Conservation (phyloP, 2,888 invertebrate species). For the Lasioglossum figueresi region DNA sequence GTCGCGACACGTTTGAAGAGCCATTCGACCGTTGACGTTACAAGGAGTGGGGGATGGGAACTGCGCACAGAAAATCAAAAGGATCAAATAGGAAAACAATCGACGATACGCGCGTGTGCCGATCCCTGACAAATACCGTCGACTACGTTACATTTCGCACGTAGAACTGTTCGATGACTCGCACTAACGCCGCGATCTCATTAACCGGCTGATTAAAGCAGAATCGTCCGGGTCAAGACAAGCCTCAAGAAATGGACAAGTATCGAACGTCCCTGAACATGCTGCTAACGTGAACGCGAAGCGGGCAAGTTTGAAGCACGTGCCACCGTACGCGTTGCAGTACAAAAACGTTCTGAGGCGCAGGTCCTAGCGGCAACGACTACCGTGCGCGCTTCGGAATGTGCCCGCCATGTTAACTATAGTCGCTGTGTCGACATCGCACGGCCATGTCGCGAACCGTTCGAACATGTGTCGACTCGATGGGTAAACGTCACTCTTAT, state of each 20-base stretch:
- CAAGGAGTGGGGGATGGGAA: not conserved
- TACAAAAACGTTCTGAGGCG: slow-evolving; percentile 67
- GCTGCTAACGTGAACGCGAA: not conserved
- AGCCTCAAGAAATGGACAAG: not conserved
- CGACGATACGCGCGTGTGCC: not conserved
- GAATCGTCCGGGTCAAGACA: not conserved
- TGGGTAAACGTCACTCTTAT: not conserved
- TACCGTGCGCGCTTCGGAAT: slow-evolving; percentile 31
- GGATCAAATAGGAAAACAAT: not conserved
- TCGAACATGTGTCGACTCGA: not conserved
- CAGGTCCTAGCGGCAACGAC: slow-evolving; percentile 52
- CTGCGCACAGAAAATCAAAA: not conserved
- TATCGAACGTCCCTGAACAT: not conserved
- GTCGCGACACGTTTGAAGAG: slow-evolving; percentile 27
- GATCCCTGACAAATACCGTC: not conserved
- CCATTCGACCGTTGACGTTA: slow-evolving; percentile 40
- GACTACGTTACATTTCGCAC: slow-evolving; percentile 54
- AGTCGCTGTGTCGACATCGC: slow-evolving; percentile 30
- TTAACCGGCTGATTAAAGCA: not conserved
- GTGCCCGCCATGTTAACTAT: slow-evolving; percentile 49
- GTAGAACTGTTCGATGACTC: slow-evolving; percentile 23
- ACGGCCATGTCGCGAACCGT: not conserved
- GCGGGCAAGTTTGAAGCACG: slow-evolving; percentile 45
- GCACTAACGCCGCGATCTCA: slow-evolving; percentile 1
- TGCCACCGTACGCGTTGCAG: slow-evolving; percentile 62